A percentile compares a stretch with the other conserved stretches of the same genome.
phyloP scores from a whole-genome alignment of 2,797 vertebrate species.

The Hypotaenidia philippensis region DNA sequence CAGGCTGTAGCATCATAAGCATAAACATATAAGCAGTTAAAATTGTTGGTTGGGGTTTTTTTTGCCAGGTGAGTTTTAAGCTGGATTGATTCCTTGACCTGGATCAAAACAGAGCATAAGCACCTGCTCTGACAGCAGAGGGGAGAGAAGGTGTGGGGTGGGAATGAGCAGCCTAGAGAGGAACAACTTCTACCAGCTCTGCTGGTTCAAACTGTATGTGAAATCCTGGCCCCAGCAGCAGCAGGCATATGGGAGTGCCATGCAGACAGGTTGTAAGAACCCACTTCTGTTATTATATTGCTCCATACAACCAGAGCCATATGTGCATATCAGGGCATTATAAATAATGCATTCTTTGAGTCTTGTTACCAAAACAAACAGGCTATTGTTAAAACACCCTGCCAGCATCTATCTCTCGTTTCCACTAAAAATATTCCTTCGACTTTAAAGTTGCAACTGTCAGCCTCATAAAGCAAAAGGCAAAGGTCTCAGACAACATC shows the following conservation, averaged over 20 bases:
- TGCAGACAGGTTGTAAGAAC: conserved; percentile 14
- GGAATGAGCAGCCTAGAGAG: not conserved
- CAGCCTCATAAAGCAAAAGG: conserved; percentile 32
- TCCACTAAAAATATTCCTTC: conserved; percentile 51
- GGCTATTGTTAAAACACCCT: conserved; percentile 18
- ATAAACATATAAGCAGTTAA: not conserved
- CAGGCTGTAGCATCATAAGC: not conserved
- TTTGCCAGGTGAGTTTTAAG: not conserved
- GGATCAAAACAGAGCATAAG: not conserved
- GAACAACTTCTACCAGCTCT: not conserved
- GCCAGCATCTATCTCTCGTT: conserved; percentile 30
- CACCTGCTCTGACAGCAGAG: not conserved
- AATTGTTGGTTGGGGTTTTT: not conserved
- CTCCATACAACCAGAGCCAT: not conserved
- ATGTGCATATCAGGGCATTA: conserved; percentile 13
- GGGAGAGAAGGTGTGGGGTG: not conserved
- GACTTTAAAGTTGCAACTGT: conserved; percentile 40
- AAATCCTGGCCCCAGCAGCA: not conserved
- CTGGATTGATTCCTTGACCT: not conserved
- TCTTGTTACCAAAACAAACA: conserved; percentile 63
- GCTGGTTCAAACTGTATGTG: not conserved
- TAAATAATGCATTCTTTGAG: conserved; percentile 60
- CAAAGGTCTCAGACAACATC: conserved; percentile 24
- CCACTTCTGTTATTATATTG: conserved; percentile 16
- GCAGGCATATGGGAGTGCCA: not conserved